Evolutionary conservation across 2,797 vertebrate species (phyloP), one percentile per base, ranked within the genome.

Genomic region (Hirundo rustica): DNA sequence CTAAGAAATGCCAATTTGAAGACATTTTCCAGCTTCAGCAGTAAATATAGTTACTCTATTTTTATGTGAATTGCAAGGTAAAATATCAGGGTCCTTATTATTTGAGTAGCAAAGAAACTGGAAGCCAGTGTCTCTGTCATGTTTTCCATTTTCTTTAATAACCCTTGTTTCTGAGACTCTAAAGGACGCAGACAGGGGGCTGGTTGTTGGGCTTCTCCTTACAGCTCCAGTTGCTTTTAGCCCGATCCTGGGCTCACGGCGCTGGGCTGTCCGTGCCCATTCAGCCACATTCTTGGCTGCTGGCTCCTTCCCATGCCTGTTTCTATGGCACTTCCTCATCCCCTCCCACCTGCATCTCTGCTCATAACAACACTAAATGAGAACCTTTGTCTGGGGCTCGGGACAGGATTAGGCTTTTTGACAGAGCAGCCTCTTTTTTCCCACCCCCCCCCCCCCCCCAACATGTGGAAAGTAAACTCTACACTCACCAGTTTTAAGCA

Each of bases 271-370:
- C 57, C 0, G 0, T 19, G 44, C 76, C 44, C 60, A 93, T 95
- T 94, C 85, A 93, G 88, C 40, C 71, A 60, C 51, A 19, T 90
- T 92, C 51, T 88, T 88, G 86, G 85, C 88, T 75, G 38, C 21
- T 15, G 0, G 54, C 60, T 93, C 83, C 88, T 94, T 96, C 85
- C 83, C n/a, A 29, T 19, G 25, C 57, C 75, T 53, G 87, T 91
- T 95, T 88, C 95, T 72, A 91, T 91, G 89, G 80, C 62, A 70
- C 61, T 93, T 88, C 71, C 83, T 92, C 62, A 1, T 22, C 47
- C 25, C 14, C 79, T 86, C 90, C 90, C 90, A 94, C 61, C 47
- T 65, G 68, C 82, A 38, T 58, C 62, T 34, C 85, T 78, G 44
- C 44, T 60, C 23, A 30, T 61, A 89, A 19, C n/a, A 77, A 6